phyloP scores from a whole-genome alignment of 1,140 invertebrate genomes.

The Drosophila nigromelanica region DNA sequence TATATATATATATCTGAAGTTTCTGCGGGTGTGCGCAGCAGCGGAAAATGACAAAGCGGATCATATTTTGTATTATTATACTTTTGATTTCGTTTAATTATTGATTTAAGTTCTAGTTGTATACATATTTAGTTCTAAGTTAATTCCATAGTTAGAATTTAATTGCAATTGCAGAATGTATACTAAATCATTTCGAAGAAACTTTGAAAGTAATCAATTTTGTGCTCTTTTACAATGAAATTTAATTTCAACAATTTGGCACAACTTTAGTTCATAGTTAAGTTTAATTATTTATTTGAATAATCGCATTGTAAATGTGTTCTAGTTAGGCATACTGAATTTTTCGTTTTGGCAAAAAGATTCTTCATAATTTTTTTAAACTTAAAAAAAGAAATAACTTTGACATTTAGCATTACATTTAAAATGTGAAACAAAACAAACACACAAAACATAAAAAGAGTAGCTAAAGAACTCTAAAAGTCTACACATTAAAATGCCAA shows the following conservation, averaged over 20 bases:
- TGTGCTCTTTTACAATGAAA: conserved; percentile 32
- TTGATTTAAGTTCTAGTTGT: conserved; percentile 15
- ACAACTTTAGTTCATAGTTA: conserved; percentile 71
- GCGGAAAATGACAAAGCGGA: conserved; percentile 62
- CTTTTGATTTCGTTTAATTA: conserved; percentile 34
- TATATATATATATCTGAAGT: conserved; percentile 40
- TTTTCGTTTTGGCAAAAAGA: conserved; percentile 83
- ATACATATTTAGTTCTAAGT: conserved; percentile 42
- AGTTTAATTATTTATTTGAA: conserved; percentile 77
- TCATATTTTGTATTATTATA: conserved; percentile 64
- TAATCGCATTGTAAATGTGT: conserved; percentile 59
- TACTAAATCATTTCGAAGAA: conserved; percentile 21
- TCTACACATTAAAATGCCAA: conserved; percentile 62
- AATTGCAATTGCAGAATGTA: conserved; percentile 12
- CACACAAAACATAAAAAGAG: conserved; percentile 39
- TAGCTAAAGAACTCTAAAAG: conserved; percentile 52
- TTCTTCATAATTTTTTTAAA: conserved; percentile 76
- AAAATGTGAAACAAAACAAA: conserved; percentile 32
- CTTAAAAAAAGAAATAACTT: conserved; percentile 43
- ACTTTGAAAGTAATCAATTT: conserved; percentile 56
- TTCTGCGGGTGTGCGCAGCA: conserved; percentile 15
- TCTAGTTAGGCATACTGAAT: conserved; percentile 40
- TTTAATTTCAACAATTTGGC: conserved; percentile 59
- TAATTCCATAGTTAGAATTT: conserved; percentile 61
- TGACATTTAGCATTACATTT: conserved; percentile 61